Conservation (phyloP, 2,113 vertebrate species). For the Python bivittatus region DNA sequence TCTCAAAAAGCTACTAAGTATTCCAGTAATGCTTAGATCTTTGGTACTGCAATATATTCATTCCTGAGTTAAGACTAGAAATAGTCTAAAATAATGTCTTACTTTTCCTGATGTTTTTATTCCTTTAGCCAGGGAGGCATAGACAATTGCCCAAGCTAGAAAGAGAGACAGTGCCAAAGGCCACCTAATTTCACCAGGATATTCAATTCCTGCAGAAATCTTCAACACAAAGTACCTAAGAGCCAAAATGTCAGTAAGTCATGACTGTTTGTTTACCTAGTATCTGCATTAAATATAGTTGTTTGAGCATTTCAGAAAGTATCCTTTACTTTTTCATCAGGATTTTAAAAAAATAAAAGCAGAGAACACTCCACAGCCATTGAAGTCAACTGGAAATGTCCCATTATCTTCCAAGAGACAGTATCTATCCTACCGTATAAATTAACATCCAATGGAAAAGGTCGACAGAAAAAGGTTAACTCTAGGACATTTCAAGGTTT, state of each 20-base stretch:
- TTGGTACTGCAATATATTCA: background rate
- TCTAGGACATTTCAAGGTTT: background rate
- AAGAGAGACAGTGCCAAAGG: conserved; percentile 88
- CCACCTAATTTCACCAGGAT: conserved; percentile 95
- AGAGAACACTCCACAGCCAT: background rate
- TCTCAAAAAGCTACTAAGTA: background rate
- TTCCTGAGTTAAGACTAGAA: background rate
- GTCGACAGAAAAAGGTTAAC: background rate
- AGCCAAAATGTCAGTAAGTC: background rate
- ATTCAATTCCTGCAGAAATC: conserved; percentile 97
- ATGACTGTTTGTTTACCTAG: background rate
- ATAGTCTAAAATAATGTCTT: conserved; percentile 56
- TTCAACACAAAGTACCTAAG: conserved; percentile 95
- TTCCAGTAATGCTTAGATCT: background rate
- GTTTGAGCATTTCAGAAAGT: background rate
- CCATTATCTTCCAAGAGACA: background rate
- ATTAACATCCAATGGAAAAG: background rate
- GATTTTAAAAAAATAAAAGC: background rate
- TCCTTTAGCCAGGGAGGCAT: conserved; percentile 94
- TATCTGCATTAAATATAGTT: background rate
- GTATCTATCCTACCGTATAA: background rate
- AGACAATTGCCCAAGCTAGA: conserved; percentile 95
- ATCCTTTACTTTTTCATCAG: conserved; percentile 27
- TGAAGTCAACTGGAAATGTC: background rate
- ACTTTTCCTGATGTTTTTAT: conserved; percentile 99